Evolutionary conservation across 2,113 vertebrate species (phyloP).

Genomic region (Nycticorax nycticorax): DNA sequence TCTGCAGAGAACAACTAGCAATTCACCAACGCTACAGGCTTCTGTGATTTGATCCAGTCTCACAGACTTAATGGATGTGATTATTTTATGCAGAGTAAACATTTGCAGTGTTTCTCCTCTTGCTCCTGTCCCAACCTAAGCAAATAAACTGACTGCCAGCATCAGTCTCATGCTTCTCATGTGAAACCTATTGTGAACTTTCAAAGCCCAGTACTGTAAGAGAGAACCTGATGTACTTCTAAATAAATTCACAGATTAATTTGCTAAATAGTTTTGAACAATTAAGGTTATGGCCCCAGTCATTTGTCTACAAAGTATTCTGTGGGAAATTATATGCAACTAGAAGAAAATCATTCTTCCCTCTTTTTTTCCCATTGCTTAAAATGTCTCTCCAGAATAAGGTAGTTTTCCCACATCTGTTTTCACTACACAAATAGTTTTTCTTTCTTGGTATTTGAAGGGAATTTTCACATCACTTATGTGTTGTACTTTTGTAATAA

Average conservation of each 20-base stretch:
- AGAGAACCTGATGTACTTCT: conserved; percentile 47
- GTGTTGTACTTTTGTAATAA: background rate
- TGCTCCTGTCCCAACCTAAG: conserved; percentile 22
- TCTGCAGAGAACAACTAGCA: conserved; percentile 8
- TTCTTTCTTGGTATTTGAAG: background rate
- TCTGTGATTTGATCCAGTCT: conserved; percentile 39
- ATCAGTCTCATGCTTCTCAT: conserved; percentile 51
- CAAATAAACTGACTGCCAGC: conserved; percentile 55
- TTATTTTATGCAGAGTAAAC: conserved; percentile 49
- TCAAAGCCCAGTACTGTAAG: conserved; percentile 29
- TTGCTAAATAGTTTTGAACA: conserved; percentile 30
- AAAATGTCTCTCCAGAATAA: background rate
- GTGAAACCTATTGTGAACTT: conserved; percentile 51
- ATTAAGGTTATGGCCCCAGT: background rate
- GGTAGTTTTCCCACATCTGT: background rate
- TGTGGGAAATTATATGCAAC: background rate
- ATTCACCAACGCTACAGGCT: background rate
- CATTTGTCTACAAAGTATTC: background rate
- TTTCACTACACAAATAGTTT: background rate
- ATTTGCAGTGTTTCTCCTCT: conserved; percentile 38
- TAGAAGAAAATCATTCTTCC: background rate
- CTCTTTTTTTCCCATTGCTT: background rate
- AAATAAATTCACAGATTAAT: conserved; percentile 47
- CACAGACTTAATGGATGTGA: conserved; percentile 29
- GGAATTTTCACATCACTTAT: background rate